Conservation (phyloP, 1,140 invertebrate species). For the Drosophila novamexicana region DNA sequence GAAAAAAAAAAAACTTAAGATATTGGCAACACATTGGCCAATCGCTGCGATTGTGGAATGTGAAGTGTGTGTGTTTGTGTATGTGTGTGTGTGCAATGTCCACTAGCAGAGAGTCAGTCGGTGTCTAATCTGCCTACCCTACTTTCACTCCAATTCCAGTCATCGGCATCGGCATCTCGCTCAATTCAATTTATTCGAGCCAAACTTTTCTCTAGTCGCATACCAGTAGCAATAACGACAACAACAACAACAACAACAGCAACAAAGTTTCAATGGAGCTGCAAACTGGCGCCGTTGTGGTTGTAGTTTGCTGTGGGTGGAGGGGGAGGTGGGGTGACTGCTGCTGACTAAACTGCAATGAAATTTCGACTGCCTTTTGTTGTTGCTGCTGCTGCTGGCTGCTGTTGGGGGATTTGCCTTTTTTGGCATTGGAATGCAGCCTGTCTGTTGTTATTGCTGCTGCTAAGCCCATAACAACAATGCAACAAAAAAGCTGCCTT, state of each 20-base stretch:
- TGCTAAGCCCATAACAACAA: conserved; percentile 42
- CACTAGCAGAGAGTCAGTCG: conserved; percentile 33
- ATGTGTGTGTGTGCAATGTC: conserved; percentile 22
- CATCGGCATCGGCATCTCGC: conserved; percentile 68
- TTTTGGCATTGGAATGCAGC: conserved; percentile 75
- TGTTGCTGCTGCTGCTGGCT: conserved; percentile 41
- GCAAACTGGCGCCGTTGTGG: conserved; percentile 45
- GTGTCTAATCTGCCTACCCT: conserved; percentile 79
- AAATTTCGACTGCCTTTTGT: conserved; percentile 65
- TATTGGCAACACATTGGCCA: conserved; percentile 16
- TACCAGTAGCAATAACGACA: conserved; percentile 35
- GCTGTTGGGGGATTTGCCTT: conserved; percentile 71
- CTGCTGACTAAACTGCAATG: conserved; percentile 61
- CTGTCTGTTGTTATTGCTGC: conserved; percentile 53
- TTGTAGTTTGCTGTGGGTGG: conserved; percentile 27
- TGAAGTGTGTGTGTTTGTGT: conserved; percentile 6
- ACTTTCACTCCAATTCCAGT: conserved; percentile 82
- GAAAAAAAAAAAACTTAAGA: not conserved
- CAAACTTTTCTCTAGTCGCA: conserved; percentile 59
- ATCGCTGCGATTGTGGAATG: conserved; percentile 31
- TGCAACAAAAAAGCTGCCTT: conserved; percentile 40
- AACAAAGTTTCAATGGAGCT: conserved; percentile 29
- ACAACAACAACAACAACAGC: conserved; percentile 22
- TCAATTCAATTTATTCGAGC: conserved; percentile 80
- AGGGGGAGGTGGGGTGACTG: not conserved